These are phyloP conservation scores for Phymanthus crucifer DNA, from an alignment of 92 coral and sea anemone species.

Conservation along the genomic window DNA sequence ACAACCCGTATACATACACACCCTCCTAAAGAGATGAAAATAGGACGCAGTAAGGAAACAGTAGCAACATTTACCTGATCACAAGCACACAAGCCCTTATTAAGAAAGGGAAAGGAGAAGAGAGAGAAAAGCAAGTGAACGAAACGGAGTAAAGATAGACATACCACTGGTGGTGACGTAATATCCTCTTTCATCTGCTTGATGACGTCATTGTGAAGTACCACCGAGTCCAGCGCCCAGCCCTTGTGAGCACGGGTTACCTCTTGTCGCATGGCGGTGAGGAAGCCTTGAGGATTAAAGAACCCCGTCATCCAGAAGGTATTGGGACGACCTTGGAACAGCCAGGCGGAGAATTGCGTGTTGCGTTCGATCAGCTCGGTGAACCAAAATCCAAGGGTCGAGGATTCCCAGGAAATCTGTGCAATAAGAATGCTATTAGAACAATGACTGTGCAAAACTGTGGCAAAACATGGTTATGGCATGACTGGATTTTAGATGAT, in stretches of 20 bases:
- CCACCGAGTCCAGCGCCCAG: slow-evolving; percentile 92
- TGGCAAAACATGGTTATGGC: neutral
- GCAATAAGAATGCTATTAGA: neutral
- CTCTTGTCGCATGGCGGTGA: slow-evolving; percentile 90
- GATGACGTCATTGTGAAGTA: slow-evolving; percentile 88
- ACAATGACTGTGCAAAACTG: neutral
- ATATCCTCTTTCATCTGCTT: slow-evolving; percentile 87
- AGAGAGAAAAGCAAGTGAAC: neutral
- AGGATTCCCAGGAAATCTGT: slow-evolving; percentile 91
- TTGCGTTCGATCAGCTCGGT: slow-evolving; percentile 84
- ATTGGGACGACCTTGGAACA: slow-evolving; percentile 82
- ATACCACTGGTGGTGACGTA: slow-evolving; percentile 74
- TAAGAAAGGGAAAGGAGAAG: neutral
- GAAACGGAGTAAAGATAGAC: neutral
- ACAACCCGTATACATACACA: slow-evolving; percentile 82
- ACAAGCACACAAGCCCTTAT: neutral
- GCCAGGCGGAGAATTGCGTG: slow-evolving; percentile 77
- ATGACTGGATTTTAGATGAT: no score
- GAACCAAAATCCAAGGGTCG: slow-evolving; percentile 90
- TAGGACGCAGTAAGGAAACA: neutral
- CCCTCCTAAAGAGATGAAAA: slow-evolving; percentile 58
- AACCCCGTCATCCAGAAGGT: slow-evolving; percentile 95
- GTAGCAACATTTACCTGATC: no score
- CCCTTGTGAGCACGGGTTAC: slow-evolving; percentile 92
- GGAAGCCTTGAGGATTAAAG: slow-evolving; percentile 90